Conservation (phyloP, 2,797 vertebrate genomes). For the Siniperca scherzeri region DNA sequence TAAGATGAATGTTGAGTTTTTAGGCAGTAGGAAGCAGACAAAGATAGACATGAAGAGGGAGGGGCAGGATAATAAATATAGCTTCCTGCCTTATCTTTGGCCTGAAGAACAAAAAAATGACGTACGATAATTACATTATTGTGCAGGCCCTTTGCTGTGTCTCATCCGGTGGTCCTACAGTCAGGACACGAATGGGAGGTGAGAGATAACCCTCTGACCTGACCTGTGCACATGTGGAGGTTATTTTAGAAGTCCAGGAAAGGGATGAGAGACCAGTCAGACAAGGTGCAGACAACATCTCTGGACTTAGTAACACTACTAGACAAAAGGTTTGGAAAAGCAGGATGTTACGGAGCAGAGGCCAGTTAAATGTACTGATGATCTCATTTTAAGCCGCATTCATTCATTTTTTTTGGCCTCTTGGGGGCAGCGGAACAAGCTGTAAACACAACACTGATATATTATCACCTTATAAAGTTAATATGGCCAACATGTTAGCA, state of each 20-base stretch:
- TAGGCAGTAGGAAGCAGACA: constrained; percentile 42
- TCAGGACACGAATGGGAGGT: constrained; percentile 55
- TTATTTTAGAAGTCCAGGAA: constrained; percentile 80
- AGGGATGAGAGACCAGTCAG: constrained; percentile 65
- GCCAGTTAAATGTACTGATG: neutral
- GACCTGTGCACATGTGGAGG: constrained; percentile 38
- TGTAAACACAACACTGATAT: neutral
- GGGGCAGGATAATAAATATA: constrained; percentile 57
- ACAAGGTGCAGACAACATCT: neutral
- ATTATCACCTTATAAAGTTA: neutral
- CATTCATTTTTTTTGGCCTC: neutral
- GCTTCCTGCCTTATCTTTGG: constrained; percentile 63
- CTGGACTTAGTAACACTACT: neutral
- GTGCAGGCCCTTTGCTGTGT: constrained; percentile 26
- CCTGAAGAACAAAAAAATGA: constrained; percentile 47
- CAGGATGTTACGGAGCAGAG: constrained; percentile 9
- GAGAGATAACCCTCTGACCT: constrained; percentile 58
- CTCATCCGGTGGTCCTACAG: constrained; percentile 64
- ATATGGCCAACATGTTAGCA: neutral
- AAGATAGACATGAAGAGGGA: constrained; percentile 49
- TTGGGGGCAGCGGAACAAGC: neutral
- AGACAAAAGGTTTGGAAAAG: neutral
- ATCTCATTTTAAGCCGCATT: neutral
- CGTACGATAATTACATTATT: constrained; percentile 33
- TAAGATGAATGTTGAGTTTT: constrained; percentile 22